These are phyloP conservation scores for Manacus vitellinus DNA, from an alignment of 2,113 vertebrate species.

Conservation along the genomic window DNA sequence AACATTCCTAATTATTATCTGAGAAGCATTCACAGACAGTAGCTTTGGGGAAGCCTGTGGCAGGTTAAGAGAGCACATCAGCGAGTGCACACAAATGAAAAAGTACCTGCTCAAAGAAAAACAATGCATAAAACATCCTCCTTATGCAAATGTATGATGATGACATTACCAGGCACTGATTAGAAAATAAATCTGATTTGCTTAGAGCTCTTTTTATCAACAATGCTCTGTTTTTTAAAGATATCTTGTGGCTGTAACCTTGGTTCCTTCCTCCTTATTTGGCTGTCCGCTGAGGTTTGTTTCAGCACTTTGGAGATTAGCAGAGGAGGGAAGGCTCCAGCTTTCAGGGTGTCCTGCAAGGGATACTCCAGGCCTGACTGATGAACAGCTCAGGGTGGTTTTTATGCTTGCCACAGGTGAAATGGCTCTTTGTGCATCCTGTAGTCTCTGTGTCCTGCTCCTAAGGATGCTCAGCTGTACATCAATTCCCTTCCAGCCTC, in stretches of 20 bases:
- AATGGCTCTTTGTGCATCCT: neutral
- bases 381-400: neutral
- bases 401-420: neutral
- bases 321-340: neutral
- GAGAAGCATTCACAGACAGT: slow-evolving; percentile 24
- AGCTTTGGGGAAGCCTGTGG: slow-evolving; percentile 64
- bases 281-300: neutral
- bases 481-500: neutral
- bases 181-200: slow-evolving; percentile 48
- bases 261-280: neutral
- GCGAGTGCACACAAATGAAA: slow-evolving; percentile 31
- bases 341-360: neutral
- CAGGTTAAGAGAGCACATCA: slow-evolving; percentile 36
- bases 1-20: slow-evolving; percentile 45
- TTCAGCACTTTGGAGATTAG: neutral
- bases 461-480: neutral
- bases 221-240: neutral
- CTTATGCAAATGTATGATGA: slow-evolving; percentile 63
- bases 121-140: slow-evolving; percentile 66
- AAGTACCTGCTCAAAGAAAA: slow-evolving; percentile 50
- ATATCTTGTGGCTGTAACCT: neutral
- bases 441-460: neutral
- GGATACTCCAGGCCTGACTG: neutral
- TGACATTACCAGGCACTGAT: slow-evolving; percentile 53
- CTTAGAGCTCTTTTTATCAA: neutral